Evolutionary conservation across 1,140 invertebrate species (phyloP).

Genomic region (Hermatobates lingyangjiaoensis): DNA sequence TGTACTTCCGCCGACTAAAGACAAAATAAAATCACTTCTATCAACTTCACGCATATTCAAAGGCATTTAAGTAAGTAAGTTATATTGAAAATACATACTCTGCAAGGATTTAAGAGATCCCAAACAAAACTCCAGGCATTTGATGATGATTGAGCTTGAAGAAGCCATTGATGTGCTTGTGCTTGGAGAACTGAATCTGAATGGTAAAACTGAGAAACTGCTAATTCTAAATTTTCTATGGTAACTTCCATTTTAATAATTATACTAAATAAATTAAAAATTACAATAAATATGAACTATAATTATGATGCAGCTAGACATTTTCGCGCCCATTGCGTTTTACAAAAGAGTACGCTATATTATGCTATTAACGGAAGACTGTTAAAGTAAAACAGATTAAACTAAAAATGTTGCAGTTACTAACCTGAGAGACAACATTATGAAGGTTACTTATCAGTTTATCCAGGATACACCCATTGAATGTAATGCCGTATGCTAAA

Average conservation of each 20-base stretch:
- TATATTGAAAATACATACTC: conserved; percentile 32
- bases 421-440: too few species aligned
- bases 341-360: too few species aligned
- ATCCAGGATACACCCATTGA: too few species aligned
- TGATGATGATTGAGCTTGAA: conserved; percentile 54
- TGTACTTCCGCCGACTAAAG: conserved; percentile 64
- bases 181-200: conserved; percentile 29
- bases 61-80: background rate
- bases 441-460: too few species aligned
- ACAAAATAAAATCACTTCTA: conserved; percentile 2
- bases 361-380: too few species aligned
- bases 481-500: too few species aligned
- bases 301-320: too few species aligned
- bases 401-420: too few species aligned
- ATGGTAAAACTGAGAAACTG: conserved; percentile 29
- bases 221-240: conserved; percentile 16
- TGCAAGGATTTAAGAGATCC: conserved; percentile 57
- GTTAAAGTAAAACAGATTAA: too few species aligned
- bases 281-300: too few species aligned
- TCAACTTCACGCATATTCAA: background rate
- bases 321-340: too few species aligned
- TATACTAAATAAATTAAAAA: too few species aligned
- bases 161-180: conserved; percentile 64
- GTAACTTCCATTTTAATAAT: conserved; percentile 13
- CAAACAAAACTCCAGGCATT: conserved; percentile 81